Percentiles rank a stretch among this genome's conserved stretches.
These are phyloP conservation scores for Odontamblyopus lacepedii DNA, from an alignment of 2,797 vertebrate genomes.

Conservation along the genomic window DNA sequence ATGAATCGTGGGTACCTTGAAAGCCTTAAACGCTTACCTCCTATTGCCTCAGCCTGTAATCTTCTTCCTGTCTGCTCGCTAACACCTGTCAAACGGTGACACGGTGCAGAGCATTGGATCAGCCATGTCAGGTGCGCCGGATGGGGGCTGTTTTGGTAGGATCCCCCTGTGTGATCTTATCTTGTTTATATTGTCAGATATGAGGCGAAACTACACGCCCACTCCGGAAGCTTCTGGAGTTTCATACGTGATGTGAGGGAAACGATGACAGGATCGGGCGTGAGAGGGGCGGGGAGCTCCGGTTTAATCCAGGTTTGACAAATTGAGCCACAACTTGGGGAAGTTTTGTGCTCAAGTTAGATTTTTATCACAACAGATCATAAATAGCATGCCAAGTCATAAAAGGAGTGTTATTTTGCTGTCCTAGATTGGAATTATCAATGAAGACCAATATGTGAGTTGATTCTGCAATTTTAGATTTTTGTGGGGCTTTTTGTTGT, in stretches of 20 bases:
- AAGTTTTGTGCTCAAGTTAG: not conserved
- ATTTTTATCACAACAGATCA: not conserved
- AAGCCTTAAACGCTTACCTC: conserved; percentile 30
- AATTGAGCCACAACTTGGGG: not conserved
- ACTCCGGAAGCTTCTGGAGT: conserved; percentile 22
- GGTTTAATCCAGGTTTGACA: conserved; percentile 7
- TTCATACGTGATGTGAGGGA: conserved; percentile 22
- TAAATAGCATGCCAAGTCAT: not conserved
- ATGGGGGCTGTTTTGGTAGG: conserved; percentile 38
- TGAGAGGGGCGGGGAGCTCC: conserved; percentile 14
- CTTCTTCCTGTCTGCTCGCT: conserved; percentile 14
- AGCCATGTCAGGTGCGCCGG: conserved; percentile 31
- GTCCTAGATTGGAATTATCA: not conserved
- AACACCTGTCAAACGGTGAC: conserved; percentile 46
- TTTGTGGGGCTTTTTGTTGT: not conserved
- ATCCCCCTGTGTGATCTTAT: conserved; percentile 22
- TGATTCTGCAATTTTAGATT: no score
- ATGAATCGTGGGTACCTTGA: conserved; percentile 40
- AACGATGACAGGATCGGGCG: conserved; percentile 18
- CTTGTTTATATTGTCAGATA: conserved; percentile 50
- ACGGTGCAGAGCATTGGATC: conserved; percentile 48
- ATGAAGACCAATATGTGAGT: not conserved
- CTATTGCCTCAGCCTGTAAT: conserved; percentile 42
- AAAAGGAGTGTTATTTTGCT: not conserved
- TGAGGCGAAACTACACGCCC: conserved; percentile 33